Conservation (phyloP, 2,888 invertebrate species). For the Eupelmus urozonus region DNA sequence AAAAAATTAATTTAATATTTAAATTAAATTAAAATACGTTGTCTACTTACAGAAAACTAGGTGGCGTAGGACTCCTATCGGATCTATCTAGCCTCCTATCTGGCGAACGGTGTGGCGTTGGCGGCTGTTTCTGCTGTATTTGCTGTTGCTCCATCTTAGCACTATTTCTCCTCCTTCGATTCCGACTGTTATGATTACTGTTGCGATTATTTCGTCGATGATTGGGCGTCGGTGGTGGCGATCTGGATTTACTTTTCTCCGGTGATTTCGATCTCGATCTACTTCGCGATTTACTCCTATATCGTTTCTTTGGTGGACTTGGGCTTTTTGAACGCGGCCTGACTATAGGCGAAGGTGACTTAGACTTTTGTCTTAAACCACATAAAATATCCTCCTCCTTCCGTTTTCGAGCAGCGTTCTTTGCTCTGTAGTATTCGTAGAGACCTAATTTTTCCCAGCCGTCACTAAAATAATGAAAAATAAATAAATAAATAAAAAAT, state of each 20-base stretch:
- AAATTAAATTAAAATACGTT: conserved; percentile 10
- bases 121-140: conserved; percentile 23
- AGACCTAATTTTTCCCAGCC: conserved; percentile 99
- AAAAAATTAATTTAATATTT: not conserved
- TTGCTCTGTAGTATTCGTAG: conserved; percentile 98
- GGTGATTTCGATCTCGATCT: conserved; percentile 78
- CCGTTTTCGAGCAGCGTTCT: conserved; percentile 92
- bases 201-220: conserved; percentile 74
- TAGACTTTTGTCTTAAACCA: conserved; percentile 85
- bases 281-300: conserved; percentile 83
- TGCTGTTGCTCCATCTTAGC: conserved; percentile 67
- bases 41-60: conserved; percentile 85
- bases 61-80: conserved; percentile 82
- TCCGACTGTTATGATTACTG: conserved; percentile 76
- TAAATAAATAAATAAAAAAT: conserved; percentile 22
- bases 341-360: conserved; percentile 89
- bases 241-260: conserved; percentile 78
- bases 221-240: conserved; percentile 72
- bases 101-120: conserved; percentile 48
- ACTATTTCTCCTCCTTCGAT: conserved; percentile 77
- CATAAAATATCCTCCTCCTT: conserved; percentile 90
- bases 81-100: conserved; percentile 74
- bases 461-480: too few relatives aligned
- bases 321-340: conserved; percentile 85
- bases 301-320: conserved; percentile 86